Conservation (phyloP, 37 sponge, comb jelly and placozoan species). For the Mnemiopsis leidyi region DNA sequence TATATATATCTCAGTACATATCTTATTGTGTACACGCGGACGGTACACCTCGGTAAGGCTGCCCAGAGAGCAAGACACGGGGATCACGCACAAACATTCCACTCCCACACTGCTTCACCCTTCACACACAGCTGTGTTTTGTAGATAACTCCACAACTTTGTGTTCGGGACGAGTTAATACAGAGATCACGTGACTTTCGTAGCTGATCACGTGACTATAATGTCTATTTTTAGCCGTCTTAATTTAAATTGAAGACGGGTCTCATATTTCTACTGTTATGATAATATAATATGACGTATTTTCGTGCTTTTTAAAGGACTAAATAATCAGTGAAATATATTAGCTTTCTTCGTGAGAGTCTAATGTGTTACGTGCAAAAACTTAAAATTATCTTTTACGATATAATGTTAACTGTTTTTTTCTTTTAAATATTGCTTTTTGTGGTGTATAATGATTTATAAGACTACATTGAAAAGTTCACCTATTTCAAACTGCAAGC, state of each 20-base stretch:
- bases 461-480: background rate
- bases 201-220: too few relatives aligned
- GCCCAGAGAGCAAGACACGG: too few relatives aligned
- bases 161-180: too few relatives aligned
- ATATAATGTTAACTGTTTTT: background rate
- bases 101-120: too few relatives aligned
- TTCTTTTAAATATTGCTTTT: background rate
- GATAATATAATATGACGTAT: background rate
- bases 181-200: background rate
- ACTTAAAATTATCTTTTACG: background rate
- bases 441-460: background rate
- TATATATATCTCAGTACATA: too few relatives aligned
- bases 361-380: background rate
- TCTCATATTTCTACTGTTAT: background rate
- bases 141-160: too few relatives aligned
- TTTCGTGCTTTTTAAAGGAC: background rate
- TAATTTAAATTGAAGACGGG: background rate
- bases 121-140: too few relatives aligned
- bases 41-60: too few relatives aligned
- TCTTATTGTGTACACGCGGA: too few relatives aligned
- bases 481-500: too few relatives aligned
- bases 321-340: background rate
- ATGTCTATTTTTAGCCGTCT: background rate
- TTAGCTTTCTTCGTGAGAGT: background rate
- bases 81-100: too few relatives aligned